Conservation (phyloP, 2,797 vertebrate species). For the Dermochelys coriacea region DNA sequence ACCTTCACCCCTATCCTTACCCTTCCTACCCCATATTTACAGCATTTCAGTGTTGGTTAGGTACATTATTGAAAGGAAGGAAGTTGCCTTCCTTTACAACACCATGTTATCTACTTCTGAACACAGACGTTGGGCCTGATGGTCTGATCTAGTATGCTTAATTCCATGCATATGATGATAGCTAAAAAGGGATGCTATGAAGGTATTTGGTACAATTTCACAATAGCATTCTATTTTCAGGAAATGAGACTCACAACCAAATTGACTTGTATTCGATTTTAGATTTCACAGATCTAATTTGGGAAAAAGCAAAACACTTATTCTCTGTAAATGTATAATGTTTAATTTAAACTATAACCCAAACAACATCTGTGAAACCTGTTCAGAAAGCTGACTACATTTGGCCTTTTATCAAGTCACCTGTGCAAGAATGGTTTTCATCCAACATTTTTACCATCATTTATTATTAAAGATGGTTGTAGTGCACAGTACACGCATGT, state of each 20-base stretch:
- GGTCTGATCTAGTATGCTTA: not conserved
- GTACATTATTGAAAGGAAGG: not conserved
- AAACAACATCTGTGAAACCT: rapidly evolving
- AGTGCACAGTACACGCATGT: not conserved
- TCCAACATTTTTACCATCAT: not conserved
- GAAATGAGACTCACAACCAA: not conserved
- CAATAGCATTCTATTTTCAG: not conserved
- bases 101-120: rapidly evolving
- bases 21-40: rapidly evolving
- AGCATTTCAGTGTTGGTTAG: not conserved
- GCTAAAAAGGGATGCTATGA: no score
- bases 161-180: rapidly evolving
- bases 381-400: not conserved
- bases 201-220: not conserved
- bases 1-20: not conserved
- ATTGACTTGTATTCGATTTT: not conserved
- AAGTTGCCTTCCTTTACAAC: rapidly evolving
- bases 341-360: not conserved
- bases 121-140: not conserved
- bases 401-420: not conserved
- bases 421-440: not conserved
- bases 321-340: not conserved
- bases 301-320: not conserved
- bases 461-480: not conserved
- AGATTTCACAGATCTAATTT: not conserved